Evolutionary conservation across 2,888 invertebrate species (phyloP).

Genomic region (Oscheius sp.): DNA sequence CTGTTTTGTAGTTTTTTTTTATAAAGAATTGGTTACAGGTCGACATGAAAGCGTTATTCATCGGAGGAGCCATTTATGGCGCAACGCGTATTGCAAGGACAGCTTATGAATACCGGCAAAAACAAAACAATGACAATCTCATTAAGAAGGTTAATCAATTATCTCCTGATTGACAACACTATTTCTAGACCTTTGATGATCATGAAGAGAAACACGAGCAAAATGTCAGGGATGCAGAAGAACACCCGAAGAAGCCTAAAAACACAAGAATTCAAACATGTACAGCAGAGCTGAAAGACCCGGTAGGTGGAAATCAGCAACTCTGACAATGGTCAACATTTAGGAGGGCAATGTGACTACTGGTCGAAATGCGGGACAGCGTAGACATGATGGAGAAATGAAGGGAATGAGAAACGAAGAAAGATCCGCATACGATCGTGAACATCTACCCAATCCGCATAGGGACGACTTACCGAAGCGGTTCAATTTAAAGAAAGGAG

Average conservation of each 20-base stretch:
- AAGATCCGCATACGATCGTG: neutral
- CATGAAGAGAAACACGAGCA: constrained; percentile 11
- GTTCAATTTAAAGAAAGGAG: neutral
- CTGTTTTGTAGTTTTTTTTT: neutral
- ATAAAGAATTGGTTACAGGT: neutral
- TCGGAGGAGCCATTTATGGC: constrained; percentile 1
- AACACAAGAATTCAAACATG: neutral
- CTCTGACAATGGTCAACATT: neutral
- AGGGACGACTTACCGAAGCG: neutral
- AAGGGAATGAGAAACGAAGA: neutral
- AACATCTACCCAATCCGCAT: neutral
- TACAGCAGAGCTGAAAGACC: neutral
- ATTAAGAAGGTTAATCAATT: neutral
- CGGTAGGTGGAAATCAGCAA: neutral
- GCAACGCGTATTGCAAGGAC: constrained; percentile 2
- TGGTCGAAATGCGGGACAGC: constrained; percentile 10
- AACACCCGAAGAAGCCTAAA: neutral
- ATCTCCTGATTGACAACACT: neutral
- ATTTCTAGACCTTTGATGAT: constrained; percentile 8
- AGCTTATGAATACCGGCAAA: neutral
- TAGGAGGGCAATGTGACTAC: neutral
- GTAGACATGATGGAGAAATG: constrained; percentile 3
- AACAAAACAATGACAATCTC: constrained; percentile 1
- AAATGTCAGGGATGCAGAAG: neutral
- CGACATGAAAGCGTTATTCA: neutral